Percentiles rank a stretch among this genome's conserved stretches.
These are phyloP conservation scores for Tetrapedia diversipes DNA, from an alignment of 2,888 invertebrate genomes.

Conservation along the genomic window DNA sequence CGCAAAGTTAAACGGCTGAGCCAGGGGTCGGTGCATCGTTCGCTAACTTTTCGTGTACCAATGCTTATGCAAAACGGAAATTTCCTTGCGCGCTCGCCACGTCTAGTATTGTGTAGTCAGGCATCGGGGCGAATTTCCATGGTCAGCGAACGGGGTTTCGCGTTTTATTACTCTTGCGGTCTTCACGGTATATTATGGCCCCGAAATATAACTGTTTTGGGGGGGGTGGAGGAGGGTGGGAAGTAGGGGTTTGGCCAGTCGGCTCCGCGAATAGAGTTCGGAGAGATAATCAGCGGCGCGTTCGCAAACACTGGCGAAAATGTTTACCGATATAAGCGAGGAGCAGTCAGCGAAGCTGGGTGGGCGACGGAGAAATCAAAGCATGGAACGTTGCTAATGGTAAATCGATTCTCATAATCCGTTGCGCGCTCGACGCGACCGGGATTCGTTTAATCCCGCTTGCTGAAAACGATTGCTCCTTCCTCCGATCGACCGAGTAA, in stretches of 20 bases:
- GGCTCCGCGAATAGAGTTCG: conserved; percentile 42
- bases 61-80: conserved; percentile 34
- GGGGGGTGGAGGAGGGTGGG: no score
- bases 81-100: conserved; percentile 50
- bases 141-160: conserved; percentile 54
- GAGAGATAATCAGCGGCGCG: conserved; percentile 55
- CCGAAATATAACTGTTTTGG: conserved; percentile 66
- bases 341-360: neutral
- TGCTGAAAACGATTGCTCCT: conserved; percentile 17
- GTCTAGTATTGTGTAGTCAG: no score
- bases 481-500: conserved; percentile 10
- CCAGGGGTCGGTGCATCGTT: conserved; percentile 8
- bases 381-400: conserved; percentile 52
- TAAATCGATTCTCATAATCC: conserved; percentile 59
- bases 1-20: neutral
- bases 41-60: conserved; percentile 41
- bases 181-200: conserved; percentile 58
- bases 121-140: conserved; percentile 64
- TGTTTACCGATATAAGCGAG: conserved; percentile 54
- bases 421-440: neutral
- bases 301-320: conserved; percentile 50
- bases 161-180: conserved; percentile 67
- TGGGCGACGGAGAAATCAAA: conserved; percentile 38
- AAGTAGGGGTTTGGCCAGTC: no score
- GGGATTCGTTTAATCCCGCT: conserved; percentile 34